Evolutionary conservation across 23 tunicate genomes (phyloP).

Genomic region (Oikopleura dioica): DNA sequence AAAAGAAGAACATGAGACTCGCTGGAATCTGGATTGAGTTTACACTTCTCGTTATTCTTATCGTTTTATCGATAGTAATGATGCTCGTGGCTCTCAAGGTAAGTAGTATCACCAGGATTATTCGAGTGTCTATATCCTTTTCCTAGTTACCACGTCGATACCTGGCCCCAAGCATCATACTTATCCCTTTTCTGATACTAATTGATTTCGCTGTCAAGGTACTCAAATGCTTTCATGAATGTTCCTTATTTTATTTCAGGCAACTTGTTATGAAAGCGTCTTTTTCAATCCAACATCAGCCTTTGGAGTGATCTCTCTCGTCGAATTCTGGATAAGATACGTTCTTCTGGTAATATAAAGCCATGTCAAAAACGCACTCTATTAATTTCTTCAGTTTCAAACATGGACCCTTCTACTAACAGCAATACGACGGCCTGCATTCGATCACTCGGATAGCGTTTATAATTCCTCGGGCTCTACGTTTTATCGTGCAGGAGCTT

Average conservation of each 20-base stretch:
- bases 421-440: background rate
- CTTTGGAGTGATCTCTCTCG: constrained; percentile 14
- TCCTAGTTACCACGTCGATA: too few relatives aligned
- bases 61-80: background rate
- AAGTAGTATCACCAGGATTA: too few relatives aligned
- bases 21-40: constrained; percentile 7
- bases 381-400: constrained; percentile 2
- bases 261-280: background rate
- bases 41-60: background rate
- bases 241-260: too few relatives aligned
- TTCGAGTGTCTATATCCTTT: too few relatives aligned
- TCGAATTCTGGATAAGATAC: constrained; percentile 6
- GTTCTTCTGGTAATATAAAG: background rate
- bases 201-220: too few relatives aligned
- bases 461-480: background rate
- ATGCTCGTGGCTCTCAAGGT: background rate
- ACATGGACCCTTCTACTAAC: background rate
- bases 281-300: constrained; percentile 15
- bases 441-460: background rate
- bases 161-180: too few relatives aligned
- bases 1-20: background rate
- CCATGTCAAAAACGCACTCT: too few relatives aligned
- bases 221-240: too few relatives aligned
- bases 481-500: background rate
- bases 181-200: too few relatives aligned